These are phyloP conservation scores for Passer montanus DNA, from an alignment of 2,113 vertebrate genomes.

Conservation along the genomic window DNA sequence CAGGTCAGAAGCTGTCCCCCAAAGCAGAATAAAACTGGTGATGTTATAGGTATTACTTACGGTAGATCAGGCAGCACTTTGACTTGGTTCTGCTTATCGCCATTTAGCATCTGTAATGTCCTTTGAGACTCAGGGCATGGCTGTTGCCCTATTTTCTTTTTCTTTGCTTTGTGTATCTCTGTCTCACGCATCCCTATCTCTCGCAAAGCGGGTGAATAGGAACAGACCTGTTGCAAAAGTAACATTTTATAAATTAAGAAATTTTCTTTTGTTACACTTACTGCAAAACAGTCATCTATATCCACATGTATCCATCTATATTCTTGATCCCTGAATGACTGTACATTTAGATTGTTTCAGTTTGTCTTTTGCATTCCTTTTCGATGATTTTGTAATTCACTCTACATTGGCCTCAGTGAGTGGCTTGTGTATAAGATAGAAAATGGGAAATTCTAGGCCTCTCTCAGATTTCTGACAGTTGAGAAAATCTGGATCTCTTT, in stretches of 20 bases:
- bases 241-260: slow-evolving; percentile 12
- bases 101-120: slow-evolving; percentile 76
- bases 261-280: background rate
- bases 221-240: slow-evolving; percentile 82
- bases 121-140: slow-evolving; percentile 71
- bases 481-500: background rate
- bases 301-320: background rate
- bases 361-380: background rate
- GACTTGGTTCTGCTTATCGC: slow-evolving; percentile 73
- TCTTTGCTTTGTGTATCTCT: slow-evolving; percentile 26
- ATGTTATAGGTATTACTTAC: slow-evolving; percentile 81
- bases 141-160: slow-evolving; percentile 54
- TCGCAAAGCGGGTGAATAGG: slow-evolving; percentile 84
- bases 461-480: background rate
- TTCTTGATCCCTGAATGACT: background rate
- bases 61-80: slow-evolving; percentile 73
- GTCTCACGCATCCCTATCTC: slow-evolving; percentile 62
- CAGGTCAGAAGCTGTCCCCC: slow-evolving; percentile 67
- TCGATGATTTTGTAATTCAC: background rate
- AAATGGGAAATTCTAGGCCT: background rate
- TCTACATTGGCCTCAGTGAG: background rate
- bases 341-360: background rate
- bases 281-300: background rate
- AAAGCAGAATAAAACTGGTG: slow-evolving; percentile 65
- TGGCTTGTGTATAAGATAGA: background rate